Percentiles rank a stretch among this genome's conserved stretches.
These are phyloP conservation scores for Enhydra lutris DNA, from an alignment of 2,113 vertebrate species.

Conservation along the genomic window DNA sequence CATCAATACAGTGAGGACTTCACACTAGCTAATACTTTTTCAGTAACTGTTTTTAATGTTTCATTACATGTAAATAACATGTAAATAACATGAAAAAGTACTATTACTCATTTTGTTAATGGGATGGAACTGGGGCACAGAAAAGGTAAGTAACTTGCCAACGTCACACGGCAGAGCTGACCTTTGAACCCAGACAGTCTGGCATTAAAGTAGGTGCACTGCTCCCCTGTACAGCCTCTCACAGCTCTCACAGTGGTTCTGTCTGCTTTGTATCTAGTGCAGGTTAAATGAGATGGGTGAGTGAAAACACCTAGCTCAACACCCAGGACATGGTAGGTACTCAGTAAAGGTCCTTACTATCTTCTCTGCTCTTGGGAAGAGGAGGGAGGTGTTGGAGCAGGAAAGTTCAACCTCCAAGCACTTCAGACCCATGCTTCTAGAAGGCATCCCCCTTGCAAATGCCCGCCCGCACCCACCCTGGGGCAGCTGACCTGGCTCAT, in stretches of 20 bases:
- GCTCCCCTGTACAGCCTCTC: background rate
- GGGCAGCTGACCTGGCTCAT: slow-evolving; percentile 88
- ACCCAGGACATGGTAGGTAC: background rate
- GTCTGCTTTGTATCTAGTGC: background rate
- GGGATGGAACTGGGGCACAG: background rate
- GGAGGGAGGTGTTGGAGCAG: background rate
- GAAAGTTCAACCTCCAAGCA: background rate
- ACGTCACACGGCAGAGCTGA: background rate
- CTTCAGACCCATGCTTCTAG: background rate
- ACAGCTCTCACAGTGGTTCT: background rate
- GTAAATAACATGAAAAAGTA: background rate
- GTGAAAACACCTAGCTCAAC: background rate
- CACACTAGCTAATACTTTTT: background rate
- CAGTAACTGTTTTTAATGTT: background rate
- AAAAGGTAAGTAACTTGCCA: background rate
- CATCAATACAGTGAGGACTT: background rate
- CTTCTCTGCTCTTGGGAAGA: background rate
- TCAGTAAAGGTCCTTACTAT: background rate
- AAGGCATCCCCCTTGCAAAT: background rate
- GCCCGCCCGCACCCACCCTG: background rate
- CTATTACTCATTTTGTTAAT: background rate
- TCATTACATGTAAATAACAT: background rate
- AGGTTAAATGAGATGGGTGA: background rate
- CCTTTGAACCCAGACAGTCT: background rate
- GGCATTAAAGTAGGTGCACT: background rate